Percentiles rank a stretch among this genome's conserved stretches.
phyloP scores from a whole-genome alignment of 2,797 vertebrate genomes.

The Manis javanica region DNA sequence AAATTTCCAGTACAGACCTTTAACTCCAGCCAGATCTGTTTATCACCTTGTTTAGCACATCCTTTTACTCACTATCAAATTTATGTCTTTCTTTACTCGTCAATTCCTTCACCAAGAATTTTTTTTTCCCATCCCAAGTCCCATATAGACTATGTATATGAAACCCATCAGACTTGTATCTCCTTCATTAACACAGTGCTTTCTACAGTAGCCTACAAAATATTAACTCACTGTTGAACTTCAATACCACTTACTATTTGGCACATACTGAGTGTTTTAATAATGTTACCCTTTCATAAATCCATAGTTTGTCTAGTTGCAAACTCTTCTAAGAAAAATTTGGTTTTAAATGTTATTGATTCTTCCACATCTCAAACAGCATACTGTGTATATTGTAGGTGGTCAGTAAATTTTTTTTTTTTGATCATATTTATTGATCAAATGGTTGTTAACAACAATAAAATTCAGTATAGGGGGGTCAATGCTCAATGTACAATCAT shows the following conservation, averaged over 20 bases:
- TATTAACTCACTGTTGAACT: constrained; percentile 17
- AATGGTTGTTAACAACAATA: no score
- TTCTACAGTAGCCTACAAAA: not conserved
- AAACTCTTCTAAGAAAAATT: not conserved
- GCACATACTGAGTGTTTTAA: not conserved
- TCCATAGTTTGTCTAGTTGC: constrained; percentile 34
- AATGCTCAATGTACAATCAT: no score
- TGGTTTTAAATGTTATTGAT: not conserved
- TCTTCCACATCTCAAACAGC: not conserved
- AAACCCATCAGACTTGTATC: not conserved
- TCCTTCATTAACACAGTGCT: not conserved
- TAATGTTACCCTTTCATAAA: constrained; percentile 42
- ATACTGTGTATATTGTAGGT: not conserved
- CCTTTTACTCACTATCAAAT: not conserved
- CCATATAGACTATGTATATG: not conserved
- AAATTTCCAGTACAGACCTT: not conserved
- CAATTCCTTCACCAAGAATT: constrained; percentile 4
- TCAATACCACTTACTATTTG: not conserved
- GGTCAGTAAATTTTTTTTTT: constrained; percentile 22
- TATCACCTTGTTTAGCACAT: not conserved
- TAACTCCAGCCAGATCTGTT: not conserved
- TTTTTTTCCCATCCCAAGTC: not conserved
- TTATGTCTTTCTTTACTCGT: not conserved
- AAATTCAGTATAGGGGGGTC: no score
- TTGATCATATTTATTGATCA: no score